Evolutionary conservation across 1,140 invertebrate species (phyloP).

Genomic region (Eueides isabella): DNA sequence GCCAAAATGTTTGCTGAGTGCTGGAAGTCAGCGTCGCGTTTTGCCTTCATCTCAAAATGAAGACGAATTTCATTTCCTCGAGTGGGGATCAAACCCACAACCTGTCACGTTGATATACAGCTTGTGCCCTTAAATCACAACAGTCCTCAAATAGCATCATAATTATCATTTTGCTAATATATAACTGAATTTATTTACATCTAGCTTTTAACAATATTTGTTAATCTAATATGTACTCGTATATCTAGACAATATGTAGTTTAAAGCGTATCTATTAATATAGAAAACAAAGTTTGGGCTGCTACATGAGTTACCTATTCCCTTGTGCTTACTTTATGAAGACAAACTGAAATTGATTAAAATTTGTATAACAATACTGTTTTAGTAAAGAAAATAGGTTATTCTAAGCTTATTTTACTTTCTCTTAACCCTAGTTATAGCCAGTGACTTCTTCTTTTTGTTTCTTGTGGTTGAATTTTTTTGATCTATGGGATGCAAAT

Average conservation of each 20-base stretch:
- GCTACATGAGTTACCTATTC: background rate
- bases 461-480: too few species aligned
- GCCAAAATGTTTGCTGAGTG: background rate
- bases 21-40: background rate
- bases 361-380: background rate
- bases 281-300: background rate
- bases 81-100: background rate
- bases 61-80: background rate
- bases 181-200: too few species aligned
- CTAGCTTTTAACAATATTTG: background rate
- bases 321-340: background rate
- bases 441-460: too few species aligned
- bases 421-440: too few species aligned
- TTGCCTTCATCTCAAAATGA: background rate
- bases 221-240: background rate
- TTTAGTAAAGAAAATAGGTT: too few species aligned
- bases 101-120: too few species aligned
- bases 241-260: too few species aligned
- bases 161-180: too few species aligned
- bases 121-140: background rate
- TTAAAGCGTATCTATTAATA: background rate
- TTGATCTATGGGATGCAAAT: too few species aligned
- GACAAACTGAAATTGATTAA: constrained; percentile 1
- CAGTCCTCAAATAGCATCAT: background rate
- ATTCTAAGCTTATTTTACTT: too few species aligned